A percentile compares a stretch with the other conserved stretches of the same genome.
These are phyloP conservation scores for Agrochola lota DNA, from an alignment of 2,888 invertebrate species.

Conservation along the genomic window DNA sequence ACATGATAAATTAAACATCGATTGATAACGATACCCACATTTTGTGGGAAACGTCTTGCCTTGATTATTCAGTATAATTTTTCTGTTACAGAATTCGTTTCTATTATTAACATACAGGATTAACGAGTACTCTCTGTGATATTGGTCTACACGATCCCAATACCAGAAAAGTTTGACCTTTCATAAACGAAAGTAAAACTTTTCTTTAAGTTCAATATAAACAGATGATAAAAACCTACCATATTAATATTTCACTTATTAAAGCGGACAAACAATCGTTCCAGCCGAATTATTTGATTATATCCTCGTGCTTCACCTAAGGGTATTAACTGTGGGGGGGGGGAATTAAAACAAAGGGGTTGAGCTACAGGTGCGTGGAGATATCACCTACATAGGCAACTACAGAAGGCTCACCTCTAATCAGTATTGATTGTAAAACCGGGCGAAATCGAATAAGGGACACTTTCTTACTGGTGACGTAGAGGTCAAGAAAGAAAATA, in stretches of 20 bases:
- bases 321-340: conserved; percentile 48
- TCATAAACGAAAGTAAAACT: not conserved
- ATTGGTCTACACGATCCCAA: no score
- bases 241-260: conserved; percentile 34
- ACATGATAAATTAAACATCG: conserved; percentile 2
- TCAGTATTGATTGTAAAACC: not conserved
- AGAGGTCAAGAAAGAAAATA: not conserved
- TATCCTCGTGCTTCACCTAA: conserved; percentile 40
- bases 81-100: not conserved
- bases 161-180: no score
- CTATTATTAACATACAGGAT: no score
- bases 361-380: conserved; percentile 63
- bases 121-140: no score
- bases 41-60: not conserved
- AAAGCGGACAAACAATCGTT: conserved; percentile 48
- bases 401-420: conserved; percentile 23
- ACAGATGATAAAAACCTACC: not conserved
- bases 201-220: not conserved
- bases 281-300: conserved; percentile 53
- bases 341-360: conserved; percentile 59
- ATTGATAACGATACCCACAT: conserved; percentile 6
- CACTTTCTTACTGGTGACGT: not conserved
- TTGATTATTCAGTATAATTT: conserved; percentile 19
- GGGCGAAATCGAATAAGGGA: no score
- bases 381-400: not conserved